Conservation (phyloP, 2,113 vertebrate genomes). For the Hemichromis elongatus region DNA sequence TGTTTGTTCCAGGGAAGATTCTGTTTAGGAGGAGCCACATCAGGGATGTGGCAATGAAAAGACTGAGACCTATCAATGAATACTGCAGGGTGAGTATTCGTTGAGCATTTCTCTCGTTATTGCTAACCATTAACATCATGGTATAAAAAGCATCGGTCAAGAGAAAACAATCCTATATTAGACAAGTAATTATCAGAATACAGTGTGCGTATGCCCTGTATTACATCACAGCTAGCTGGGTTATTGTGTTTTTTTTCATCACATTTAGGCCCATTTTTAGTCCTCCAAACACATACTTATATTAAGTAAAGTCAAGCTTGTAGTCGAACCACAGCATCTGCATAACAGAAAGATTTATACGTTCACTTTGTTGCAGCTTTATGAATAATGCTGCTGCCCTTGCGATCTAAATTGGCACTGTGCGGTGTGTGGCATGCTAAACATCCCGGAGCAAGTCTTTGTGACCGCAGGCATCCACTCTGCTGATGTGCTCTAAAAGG, state of each 20-base stretch:
- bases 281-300: background rate
- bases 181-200: no score
- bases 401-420: background rate
- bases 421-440: background rate
- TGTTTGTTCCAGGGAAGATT: slow-evolving; percentile 86
- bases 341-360: background rate
- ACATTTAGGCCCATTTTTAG: background rate
- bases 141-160: background rate
- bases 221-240: background rate
- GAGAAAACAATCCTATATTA: no score
- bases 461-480: background rate
- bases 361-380: background rate
- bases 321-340: background rate
- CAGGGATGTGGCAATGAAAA: slow-evolving; percentile 94
- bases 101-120: background rate
- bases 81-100: slow-evolving; percentile 88
- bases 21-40: slow-evolving; percentile 96
- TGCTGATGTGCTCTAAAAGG: background rate
- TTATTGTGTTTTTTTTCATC: background rate
- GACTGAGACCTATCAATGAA: slow-evolving; percentile 93
- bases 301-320: background rate
- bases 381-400: slow-evolving; percentile 2
- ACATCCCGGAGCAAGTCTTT: background rate
- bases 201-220: background rate
- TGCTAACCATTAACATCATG: background rate